Base-by-base conservation (phyloP, 2,113 vertebrate genomes). In the Epinephelus moara region DNA sequence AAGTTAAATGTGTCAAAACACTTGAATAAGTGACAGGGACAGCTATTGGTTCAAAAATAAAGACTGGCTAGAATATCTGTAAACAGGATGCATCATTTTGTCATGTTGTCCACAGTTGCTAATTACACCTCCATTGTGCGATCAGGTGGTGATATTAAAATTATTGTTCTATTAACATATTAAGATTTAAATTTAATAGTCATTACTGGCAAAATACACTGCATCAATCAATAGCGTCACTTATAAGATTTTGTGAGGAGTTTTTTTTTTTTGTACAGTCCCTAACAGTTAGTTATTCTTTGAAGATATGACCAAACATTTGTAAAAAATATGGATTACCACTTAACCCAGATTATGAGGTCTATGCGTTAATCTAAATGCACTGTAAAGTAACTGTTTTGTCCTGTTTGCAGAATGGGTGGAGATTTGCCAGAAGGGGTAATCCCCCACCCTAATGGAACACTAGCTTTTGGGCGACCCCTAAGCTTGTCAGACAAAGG, bases 381-480 rank as follows among this genome's bases (percentile, higher is more conserved):
- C 10, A 12, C 42, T 11, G 33, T 37, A 11, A 45, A 17, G 13
- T 49, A 6, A 50, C 52, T 42, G 50, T 81, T 40, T 52, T 56
- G 7, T 72, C 68, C 7, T 78, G 15, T 57, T 70, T 85, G 23
- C 94, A 99, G 98, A 94, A 84, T 92, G 21, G 90, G 92, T 0
- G 89, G 85, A 12, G 78, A 92, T 12, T 84, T 98, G 70, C 98
- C 97, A 1, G 87, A 93, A 0, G 96, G 95, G 0, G 95, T 95
- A 3, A 92, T 73, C 60, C 37, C 53, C 2, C 87, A 79, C 12
- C 90, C 91, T 3, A 96, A 96, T 25, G 96, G 95, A 84, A 95
- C 94, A 0, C 89, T 99, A 53, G 19, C 75, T 56, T 98, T 99
- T 80, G 93, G 88, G 40, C 90, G 92, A 8, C 92, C 95, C 0